A percentile compares a stretch with the other conserved stretches of the same genome.
Evolutionary conservation across 2,888 invertebrate species (phyloP).

Genomic region (Plebejus melissa): DNA sequence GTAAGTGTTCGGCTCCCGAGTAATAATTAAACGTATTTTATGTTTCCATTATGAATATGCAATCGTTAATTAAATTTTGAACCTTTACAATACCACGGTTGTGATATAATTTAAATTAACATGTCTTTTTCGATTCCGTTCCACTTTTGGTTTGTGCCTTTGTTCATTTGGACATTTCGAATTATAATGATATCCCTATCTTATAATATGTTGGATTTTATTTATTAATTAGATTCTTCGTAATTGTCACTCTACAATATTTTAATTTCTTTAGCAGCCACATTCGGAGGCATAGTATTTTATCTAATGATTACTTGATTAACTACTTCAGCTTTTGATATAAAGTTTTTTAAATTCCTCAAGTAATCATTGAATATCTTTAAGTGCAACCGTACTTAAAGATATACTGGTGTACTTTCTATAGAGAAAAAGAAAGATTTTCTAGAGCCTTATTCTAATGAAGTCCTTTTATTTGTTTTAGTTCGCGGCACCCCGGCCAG

Average conservation of each 20-base stretch:
- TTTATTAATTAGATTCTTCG: neutral
- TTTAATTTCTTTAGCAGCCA: neutral
- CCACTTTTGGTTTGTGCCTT: neutral
- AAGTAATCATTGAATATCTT: neutral
- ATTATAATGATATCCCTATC: neutral
- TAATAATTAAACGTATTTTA: conserved; percentile 72
- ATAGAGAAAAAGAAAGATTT: conserved; percentile 1
- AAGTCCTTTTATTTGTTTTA: conserved; percentile 45
- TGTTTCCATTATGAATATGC: conserved; percentile 53
- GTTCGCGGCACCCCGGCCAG: conserved; percentile 81
- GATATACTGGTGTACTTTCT: neutral
- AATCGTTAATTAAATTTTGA: conserved; percentile 57
- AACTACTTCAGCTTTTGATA: no score
- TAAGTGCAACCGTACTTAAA: neutral
- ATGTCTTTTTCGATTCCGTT: conserved; percentile 20
- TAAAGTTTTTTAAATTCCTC: no score
- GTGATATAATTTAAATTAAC: conserved; percentile 33
- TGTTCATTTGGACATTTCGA: neutral
- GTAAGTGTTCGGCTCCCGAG: conserved; percentile 55
- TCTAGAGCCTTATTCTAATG: conserved; percentile 8
- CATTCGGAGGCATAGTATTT: neutral
- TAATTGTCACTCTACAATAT: neutral
- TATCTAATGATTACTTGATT: neutral
- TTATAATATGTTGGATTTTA: neutral
- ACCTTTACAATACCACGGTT: conserved; percentile 36